Evolutionary conservation across 2,113 vertebrate genomes (phyloP).

Genomic region (Anser brachyrhynchus): DNA sequence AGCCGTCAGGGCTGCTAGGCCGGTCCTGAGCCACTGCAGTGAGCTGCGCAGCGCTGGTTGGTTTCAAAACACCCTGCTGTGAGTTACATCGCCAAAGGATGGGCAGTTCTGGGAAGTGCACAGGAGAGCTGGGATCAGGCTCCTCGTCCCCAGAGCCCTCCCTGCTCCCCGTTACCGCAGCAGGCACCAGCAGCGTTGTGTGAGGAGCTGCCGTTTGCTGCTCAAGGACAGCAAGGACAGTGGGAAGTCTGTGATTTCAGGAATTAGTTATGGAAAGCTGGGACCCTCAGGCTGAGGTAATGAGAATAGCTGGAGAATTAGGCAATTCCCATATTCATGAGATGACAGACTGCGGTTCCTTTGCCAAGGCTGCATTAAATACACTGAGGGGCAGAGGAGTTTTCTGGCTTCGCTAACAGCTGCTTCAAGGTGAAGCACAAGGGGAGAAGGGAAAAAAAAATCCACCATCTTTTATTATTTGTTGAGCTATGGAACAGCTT

Average conservation of each 20-base stretch:
- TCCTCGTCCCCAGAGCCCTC: neutral
- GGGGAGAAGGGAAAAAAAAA: neutral
- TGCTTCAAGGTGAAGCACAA: conserved; percentile 66
- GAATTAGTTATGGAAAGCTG: conserved; percentile 42
- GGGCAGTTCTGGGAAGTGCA: neutral
- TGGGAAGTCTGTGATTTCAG: conserved; percentile 14
- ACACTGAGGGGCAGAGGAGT: conserved; percentile 16
- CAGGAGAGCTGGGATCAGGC: neutral
- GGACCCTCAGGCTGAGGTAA: conserved; percentile 58
- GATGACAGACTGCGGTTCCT: conserved; percentile 26
- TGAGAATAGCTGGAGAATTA: conserved; percentile 55
- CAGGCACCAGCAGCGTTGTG: neutral
- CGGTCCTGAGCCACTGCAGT: neutral
- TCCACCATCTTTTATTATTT: neutral
- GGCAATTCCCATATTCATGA: conserved; percentile 56
- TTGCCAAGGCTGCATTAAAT: conserved; percentile 35
- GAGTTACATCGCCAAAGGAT: neutral
- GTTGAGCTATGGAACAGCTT: neutral
- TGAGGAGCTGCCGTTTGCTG: neutral
- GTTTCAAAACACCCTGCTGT: neutral
- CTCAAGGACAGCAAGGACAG: conserved; percentile 52
- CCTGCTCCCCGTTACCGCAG: neutral
- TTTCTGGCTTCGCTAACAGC: conserved; percentile 30
- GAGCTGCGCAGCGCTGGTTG: neutral
- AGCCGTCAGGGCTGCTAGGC: neutral